phyloP scores from a whole-genome alignment of 2,888 invertebrate genomes.

The Tortricodes alternella region DNA sequence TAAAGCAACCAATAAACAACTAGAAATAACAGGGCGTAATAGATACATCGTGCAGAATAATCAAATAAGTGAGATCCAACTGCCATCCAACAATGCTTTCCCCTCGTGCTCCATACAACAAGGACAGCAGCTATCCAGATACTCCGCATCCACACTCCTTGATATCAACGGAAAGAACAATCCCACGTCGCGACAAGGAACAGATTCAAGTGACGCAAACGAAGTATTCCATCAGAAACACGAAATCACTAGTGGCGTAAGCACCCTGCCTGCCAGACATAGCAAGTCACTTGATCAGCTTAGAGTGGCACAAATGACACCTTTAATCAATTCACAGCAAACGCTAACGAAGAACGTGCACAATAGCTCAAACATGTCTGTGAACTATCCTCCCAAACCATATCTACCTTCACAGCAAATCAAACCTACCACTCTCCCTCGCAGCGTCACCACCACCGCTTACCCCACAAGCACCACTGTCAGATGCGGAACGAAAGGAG shows the following conservation, averaged over 20 bases:
- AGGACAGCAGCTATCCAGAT: constrained; percentile 79
- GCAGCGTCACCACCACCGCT: constrained; percentile 74
- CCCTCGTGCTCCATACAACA: constrained; percentile 72
- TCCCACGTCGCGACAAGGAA: constrained; percentile 53
- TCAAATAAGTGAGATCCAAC: constrained; percentile 78
- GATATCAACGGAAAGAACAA: constrained; percentile 68
- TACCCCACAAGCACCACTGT: constrained; percentile 74
- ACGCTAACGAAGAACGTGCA: constrained; percentile 60
- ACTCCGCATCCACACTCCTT: constrained; percentile 83
- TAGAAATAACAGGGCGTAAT: constrained; percentile 76
- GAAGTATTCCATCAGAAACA: constrained; percentile 66
- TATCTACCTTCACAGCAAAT: constrained; percentile 67
- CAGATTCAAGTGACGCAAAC: constrained; percentile 57
- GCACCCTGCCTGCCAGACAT: constrained; percentile 87
- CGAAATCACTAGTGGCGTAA: constrained; percentile 74
- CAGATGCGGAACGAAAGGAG: constrained; percentile 70
- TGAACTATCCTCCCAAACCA: constrained; percentile 73
- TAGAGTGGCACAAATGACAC: constrained; percentile 79
- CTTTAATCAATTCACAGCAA: constrained; percentile 55
- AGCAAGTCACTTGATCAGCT: constrained; percentile 92
- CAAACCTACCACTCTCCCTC: constrained; percentile 76
- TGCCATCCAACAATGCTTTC: constrained; percentile 70
- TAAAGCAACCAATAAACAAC: constrained; percentile 71
- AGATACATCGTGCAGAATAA: constrained; percentile 80
- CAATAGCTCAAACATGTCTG: constrained; percentile 69